Conservation (phyloP, 2,113 vertebrate genomes). For the Gambusia affinis region DNA sequence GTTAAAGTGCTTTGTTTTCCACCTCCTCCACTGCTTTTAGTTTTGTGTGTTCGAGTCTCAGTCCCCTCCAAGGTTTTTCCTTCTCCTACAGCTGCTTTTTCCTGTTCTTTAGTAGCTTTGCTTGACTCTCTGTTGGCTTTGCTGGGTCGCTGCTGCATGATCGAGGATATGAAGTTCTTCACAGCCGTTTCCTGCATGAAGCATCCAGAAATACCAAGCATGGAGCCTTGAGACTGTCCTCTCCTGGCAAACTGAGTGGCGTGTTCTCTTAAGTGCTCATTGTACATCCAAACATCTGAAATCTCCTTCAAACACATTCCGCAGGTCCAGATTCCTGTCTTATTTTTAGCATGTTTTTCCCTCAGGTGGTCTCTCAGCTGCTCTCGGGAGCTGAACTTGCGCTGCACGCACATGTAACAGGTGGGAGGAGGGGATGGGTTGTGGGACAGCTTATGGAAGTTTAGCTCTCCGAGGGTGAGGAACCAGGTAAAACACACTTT, state of each 20-base stretch:
- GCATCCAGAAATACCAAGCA: slow-evolving; percentile 82
- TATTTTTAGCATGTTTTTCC: slow-evolving; percentile 92
- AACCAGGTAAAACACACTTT: slow-evolving; percentile 97
- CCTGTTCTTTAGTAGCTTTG: slow-evolving; percentile 69
- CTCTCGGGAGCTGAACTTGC: slow-evolving; percentile 94
- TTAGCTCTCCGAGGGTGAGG: slow-evolving; percentile 89
- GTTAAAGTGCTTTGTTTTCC: slow-evolving; percentile 70
- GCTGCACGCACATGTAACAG: slow-evolving; percentile 98
- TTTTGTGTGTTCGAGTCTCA: slow-evolving; percentile 69
- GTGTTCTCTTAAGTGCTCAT: slow-evolving; percentile 94
- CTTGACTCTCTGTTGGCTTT: slow-evolving; percentile 74
- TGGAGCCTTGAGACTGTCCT: slow-evolving; percentile 86
- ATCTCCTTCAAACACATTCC: slow-evolving; percentile 98
- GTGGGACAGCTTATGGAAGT: slow-evolving; percentile 94
- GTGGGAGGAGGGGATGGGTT: slow-evolving; percentile 94
- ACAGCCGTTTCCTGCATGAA: slow-evolving; percentile 83
- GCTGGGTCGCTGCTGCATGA: slow-evolving; percentile 83
- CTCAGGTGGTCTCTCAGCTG: slow-evolving; percentile 92
- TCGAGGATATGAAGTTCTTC: slow-evolving; percentile 87
- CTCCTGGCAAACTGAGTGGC: slow-evolving; percentile 92
- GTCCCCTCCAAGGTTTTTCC: slow-evolving; percentile 45
- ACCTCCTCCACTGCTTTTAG: slow-evolving; percentile 64
- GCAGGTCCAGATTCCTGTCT: slow-evolving; percentile 92
- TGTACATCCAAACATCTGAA: slow-evolving; percentile 97
- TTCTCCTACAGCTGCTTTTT: slow-evolving; percentile 62